Evolutionary conservation across 1,140 invertebrate species (phyloP).

Genomic region (Drosophila setifemur): DNA sequence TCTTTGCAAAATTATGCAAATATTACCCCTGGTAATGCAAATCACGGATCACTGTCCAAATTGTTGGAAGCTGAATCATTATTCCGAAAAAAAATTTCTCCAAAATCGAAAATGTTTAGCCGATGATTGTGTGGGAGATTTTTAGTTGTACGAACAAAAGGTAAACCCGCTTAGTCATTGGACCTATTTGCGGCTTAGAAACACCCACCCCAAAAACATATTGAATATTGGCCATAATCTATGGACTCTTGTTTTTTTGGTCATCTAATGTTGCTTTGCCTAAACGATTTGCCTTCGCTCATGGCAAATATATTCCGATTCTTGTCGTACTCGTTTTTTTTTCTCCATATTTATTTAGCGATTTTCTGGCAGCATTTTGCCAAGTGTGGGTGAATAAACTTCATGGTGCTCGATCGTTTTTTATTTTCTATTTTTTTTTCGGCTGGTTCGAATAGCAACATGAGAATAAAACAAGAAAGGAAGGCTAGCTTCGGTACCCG

Average conservation of each 20-base stretch:
- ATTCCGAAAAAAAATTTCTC: slow-evolving; percentile 55
- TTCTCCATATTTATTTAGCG: slow-evolving; percentile 33
- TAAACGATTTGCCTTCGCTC: slow-evolving; percentile 27
- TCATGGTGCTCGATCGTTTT: slow-evolving; percentile 46
- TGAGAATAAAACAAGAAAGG: too few species aligned
- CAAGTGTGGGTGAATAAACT: slow-evolving; percentile 75
- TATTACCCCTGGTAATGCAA: background rate
- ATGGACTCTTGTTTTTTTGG: slow-evolving; percentile 12
- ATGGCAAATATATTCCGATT: slow-evolving; percentile 34
- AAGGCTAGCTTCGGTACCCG: too few species aligned
- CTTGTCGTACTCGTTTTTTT: slow-evolving; percentile 37
- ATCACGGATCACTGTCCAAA: slow-evolving; percentile 12
- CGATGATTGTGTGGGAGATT: slow-evolving; percentile 43
- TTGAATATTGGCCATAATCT: slow-evolving; percentile 10
- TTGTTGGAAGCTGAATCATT: slow-evolving; percentile 16
- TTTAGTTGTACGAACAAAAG: slow-evolving; percentile 29
- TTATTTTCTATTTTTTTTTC: slow-evolving; percentile 14
- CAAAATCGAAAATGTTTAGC: slow-evolving; percentile 47
- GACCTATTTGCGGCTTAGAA: slow-evolving; percentile 65
- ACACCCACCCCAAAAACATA: slow-evolving; percentile 54
- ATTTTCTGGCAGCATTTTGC: slow-evolving; percentile 21
- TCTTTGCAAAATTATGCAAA: too few species aligned
- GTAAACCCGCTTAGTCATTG: slow-evolving; percentile 62
- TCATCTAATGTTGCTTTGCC: slow-evolving; percentile 38
- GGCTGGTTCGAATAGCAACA: slow-evolving; percentile 23